These are phyloP conservation scores for Eospalax fontanierii DNA, from an alignment of 2,797 vertebrate species.

Conservation along the genomic window DNA sequence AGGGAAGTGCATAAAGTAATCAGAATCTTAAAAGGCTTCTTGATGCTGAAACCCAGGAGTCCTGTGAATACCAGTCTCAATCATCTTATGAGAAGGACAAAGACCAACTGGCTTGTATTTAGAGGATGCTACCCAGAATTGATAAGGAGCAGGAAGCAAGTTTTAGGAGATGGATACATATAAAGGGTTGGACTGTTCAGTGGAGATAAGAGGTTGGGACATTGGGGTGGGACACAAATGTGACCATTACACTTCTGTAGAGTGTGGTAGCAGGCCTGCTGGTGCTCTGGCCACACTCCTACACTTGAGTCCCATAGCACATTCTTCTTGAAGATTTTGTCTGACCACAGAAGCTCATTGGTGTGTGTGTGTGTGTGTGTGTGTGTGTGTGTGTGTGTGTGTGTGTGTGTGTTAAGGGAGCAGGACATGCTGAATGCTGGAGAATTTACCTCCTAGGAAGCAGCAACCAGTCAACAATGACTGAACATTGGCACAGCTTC, in stretches of 20 bases:
- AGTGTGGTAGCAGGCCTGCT: background rate
- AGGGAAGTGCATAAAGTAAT: background rate
- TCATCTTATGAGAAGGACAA: background rate
- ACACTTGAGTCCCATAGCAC: background rate
- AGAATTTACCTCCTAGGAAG: background rate
- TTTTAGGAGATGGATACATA: background rate
- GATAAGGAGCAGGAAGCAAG: background rate
- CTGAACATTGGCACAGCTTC: background rate
- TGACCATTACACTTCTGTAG: background rate
- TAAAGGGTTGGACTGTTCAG: background rate
- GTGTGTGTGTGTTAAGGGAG: too few species aligned
- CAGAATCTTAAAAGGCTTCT: background rate
- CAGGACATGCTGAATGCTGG: constrained; percentile 6
- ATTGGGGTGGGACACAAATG: too few species aligned
- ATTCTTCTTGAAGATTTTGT: background rate
- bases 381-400: too few species aligned
- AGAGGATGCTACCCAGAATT: background rate
- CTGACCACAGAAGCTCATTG: background rate
- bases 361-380: too few species aligned
- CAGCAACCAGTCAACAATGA: too few species aligned
- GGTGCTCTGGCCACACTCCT: background rate
- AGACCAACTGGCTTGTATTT: background rate
- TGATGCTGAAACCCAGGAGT: background rate
- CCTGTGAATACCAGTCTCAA: background rate
- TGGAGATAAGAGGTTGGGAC: too few species aligned